These are phyloP conservation scores for Cecidostiba fungosa DNA, from an alignment of 2,888 invertebrate genomes.

Conservation along the genomic window DNA sequence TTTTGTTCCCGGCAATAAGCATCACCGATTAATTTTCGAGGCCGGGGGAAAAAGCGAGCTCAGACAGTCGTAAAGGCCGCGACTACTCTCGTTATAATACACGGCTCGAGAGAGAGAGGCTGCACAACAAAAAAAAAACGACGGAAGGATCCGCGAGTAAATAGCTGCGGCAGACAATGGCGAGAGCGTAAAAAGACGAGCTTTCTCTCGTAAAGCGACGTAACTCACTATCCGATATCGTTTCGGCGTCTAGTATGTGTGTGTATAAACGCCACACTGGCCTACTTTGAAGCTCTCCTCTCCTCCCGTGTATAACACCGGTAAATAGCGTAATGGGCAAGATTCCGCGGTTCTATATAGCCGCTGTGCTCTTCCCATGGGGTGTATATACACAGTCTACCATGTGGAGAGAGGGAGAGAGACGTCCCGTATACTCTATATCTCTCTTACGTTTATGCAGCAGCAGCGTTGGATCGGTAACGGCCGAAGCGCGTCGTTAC, in stretches of 20 bases:
- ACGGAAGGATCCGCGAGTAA: conserved; percentile 40
- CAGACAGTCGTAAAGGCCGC: not conserved
- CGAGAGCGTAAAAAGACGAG: not conserved
- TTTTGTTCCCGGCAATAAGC: not conserved
- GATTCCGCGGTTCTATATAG: conserved; percentile 44
- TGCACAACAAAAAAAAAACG: not conserved
- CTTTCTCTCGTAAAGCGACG: not conserved
- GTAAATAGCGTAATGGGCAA: conserved; percentile 39
- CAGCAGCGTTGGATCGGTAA: conserved; percentile 15
- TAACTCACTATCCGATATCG: conserved; percentile 24
- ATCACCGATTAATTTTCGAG: not conserved
- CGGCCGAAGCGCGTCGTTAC: conserved; percentile 3
- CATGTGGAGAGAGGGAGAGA: not conserved
- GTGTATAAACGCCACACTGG: conserved; percentile 12
- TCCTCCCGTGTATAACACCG: conserved; percentile 4
- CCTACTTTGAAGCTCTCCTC: conserved; percentile 50
- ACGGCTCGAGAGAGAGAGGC: not conserved
- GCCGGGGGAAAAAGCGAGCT: too few species aligned
- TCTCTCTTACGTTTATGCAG: not conserved
- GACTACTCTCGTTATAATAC: not conserved
- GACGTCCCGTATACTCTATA: not conserved
- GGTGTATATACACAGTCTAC: conserved; percentile 22
- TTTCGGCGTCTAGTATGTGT: conserved; percentile 6
- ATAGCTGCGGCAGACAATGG: conserved; percentile 46
- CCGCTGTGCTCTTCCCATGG: conserved; percentile 18